A percentile compares a stretch with the other conserved stretches of the same genome.
These are phyloP conservation scores for Austrofundulus limnaeus DNA, from an alignment of 2,113 vertebrate genomes.

Conservation along the genomic window DNA sequence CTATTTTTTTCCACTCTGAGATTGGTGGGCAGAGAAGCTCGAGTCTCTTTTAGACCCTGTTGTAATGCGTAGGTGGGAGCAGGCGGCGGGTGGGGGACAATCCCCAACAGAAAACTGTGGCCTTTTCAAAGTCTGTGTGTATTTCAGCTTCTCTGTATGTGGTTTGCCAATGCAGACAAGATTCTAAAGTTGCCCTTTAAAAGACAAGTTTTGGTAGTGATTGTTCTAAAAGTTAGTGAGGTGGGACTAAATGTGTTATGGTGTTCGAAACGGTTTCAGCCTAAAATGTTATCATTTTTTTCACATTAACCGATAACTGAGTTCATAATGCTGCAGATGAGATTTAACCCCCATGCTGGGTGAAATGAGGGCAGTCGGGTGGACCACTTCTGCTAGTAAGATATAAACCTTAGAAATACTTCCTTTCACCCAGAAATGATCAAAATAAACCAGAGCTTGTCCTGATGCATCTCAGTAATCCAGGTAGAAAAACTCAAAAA, in stretches of 20 bases:
- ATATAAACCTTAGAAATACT: neutral
- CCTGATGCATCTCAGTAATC: too few species aligned
- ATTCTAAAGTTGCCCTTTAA: conserved; percentile 40
- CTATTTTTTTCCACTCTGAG: conserved; percentile 71
- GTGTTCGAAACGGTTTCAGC: conserved; percentile 36
- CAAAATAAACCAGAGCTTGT: too few species aligned
- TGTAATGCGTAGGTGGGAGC: conserved; percentile 49
- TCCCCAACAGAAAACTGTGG: conserved; percentile 60
- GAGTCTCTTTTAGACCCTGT: conserved; percentile 55
- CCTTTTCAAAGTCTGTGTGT: conserved; percentile 43
- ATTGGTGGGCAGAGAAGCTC: conserved; percentile 50
- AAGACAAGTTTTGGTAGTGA: conserved; percentile 29
- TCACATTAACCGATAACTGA: conserved; percentile 34
- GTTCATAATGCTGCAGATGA: conserved; percentile 28
- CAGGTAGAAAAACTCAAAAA: too few species aligned
- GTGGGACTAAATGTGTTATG: conserved; percentile 1
- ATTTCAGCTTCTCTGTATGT: conserved; percentile 34
- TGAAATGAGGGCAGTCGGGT: neutral
- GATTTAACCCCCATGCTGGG: too few species aligned
- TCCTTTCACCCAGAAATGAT: neutral
- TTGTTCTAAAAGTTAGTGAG: conserved; percentile 9
- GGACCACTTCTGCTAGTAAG: neutral
- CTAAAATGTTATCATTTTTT: conserved; percentile 39
- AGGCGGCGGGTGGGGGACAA: conserved; percentile 50
- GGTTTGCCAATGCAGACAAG: conserved; percentile 24